Conservation (phyloP, 2,797 vertebrate genomes). For the Pangasius djambal region DNA sequence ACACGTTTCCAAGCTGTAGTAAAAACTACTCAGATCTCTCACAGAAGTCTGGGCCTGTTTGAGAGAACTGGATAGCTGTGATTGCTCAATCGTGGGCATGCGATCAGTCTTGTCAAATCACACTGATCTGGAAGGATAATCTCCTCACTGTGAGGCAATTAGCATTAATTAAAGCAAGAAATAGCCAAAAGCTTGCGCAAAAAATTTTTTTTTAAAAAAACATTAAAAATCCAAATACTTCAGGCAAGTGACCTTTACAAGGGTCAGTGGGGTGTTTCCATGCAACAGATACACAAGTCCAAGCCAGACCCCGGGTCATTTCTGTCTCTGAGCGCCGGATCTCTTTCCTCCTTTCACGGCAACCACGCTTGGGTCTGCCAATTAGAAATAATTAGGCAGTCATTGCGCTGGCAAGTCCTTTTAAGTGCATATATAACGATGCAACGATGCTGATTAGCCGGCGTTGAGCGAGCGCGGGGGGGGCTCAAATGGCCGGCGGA, state of each 20-base stretch:
- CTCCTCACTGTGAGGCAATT: conserved; percentile 27
- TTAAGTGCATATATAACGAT: conserved; percentile 99
- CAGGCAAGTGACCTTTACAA: conserved; percentile 22
- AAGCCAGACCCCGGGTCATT: conserved; percentile 66
- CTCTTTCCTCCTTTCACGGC: conserved; percentile 80
- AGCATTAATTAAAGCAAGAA: conserved; percentile 32
- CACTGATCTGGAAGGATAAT: conserved; percentile 21
- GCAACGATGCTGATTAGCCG: conserved; percentile 98
- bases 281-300: conserved; percentile 69
- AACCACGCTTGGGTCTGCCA: conserved; percentile 96
- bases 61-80: not conserved
- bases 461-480: conserved; percentile 77
- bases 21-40: not conserved
- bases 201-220: conserved; percentile 3
- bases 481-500: conserved; percentile 90
- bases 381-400: conserved; percentile 99
- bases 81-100: not conserved
- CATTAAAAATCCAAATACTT: conserved; percentile 3
- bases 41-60: not conserved
- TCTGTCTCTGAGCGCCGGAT: conserved; percentile 33
- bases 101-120: not conserved
- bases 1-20: not conserved
- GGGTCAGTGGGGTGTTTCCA: conserved; percentile 69
- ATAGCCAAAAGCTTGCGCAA: conserved; percentile 49
- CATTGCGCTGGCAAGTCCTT: conserved; percentile 98